Evolutionary conservation across 2,888 invertebrate genomes (phyloP), one percentile per base, ranked within the genome.

Genomic region (Xestia rhomboidea): DNA sequence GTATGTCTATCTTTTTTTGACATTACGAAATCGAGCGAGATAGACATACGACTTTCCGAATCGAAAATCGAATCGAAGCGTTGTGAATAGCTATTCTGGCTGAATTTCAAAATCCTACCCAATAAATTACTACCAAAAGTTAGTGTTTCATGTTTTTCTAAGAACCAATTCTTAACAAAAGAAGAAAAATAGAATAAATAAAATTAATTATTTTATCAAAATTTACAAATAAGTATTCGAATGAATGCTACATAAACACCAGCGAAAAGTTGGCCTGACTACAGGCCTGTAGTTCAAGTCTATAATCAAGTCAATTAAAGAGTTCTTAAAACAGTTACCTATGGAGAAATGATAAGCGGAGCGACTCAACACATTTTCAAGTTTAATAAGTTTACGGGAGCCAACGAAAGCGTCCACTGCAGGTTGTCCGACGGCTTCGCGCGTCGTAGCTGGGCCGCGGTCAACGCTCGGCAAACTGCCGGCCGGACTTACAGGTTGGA

Each of bases 391-490:
- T 88, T 89, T 89, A 91, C 89, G 89, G 90, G 90, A 92, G 93
- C 88, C 88, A 92, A 94, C 90, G 93, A 94, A 94, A 93, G 92
- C 93, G 92, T 93, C 92, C 92, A 93, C 90, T 89, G 90, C 93
- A 93, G 87, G 94, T 93, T 92, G 95, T 94, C 91, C 90, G 93
- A 95, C 95, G 90, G 92, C 95, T 95, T 94, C 91, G 93, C 92
- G 93, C 92, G 93, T 90, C 91, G 92, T 91, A 91, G 93, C 93
- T 91, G 91, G 92, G 91, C 93, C 88, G 95, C 96, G 96, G 96
- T 96, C 96, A 96, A 96, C 93, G 96, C 93, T 91, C 96, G 96
- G 93, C 94, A 95, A 96, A 96, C 95, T 96, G 96, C 96, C 96
- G 95, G 96, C 96, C 96, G 95, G 96, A 93, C 95, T 95, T 95